phyloP scores from a whole-genome alignment of 2,888 invertebrate genomes.

The Macaria notata region DNA sequence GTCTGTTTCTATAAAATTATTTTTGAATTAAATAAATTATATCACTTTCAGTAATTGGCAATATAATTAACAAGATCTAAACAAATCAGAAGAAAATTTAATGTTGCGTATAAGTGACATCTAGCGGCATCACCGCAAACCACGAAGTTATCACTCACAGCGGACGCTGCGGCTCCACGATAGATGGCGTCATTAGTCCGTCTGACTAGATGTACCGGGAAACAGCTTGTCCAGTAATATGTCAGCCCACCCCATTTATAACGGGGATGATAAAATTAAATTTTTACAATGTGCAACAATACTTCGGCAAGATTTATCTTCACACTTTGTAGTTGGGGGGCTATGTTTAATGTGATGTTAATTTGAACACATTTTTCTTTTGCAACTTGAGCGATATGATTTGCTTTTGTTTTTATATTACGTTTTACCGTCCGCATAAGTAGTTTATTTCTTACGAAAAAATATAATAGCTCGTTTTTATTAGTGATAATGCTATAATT shows the following conservation, averaged over 20 bases:
- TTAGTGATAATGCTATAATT: too few species aligned
- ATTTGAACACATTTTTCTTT: neutral
- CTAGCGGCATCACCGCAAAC: slow-evolving; percentile 44
- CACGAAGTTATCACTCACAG: slow-evolving; percentile 44
- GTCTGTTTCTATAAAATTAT: too few species aligned
- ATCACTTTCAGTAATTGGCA: too few species aligned
- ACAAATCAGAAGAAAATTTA: neutral
- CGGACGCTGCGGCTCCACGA: slow-evolving; percentile 60
- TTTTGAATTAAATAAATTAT: too few species aligned
- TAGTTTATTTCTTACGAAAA: too few species aligned
- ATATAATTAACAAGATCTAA: too few species aligned
- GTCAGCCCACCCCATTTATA: slow-evolving; percentile 48
- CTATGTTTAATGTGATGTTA: neutral
- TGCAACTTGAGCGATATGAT: too few species aligned
- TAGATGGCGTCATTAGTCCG: slow-evolving; percentile 77
- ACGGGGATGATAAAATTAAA: slow-evolving; percentile 59
- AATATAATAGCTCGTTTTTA: too few species aligned
- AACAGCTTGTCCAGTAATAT: slow-evolving; percentile 71
- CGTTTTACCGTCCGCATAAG: too few species aligned
- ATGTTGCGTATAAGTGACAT: slow-evolving; percentile 37
- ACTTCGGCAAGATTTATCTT: slow-evolving; percentile 22
- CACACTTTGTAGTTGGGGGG: neutral
- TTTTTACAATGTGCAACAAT: slow-evolving; percentile 49
- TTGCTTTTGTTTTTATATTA: too few species aligned
- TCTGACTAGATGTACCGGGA: slow-evolving; percentile 55